phyloP scores from a whole-genome alignment of 2,113 vertebrate genomes.

The Gnathonemus echidnorhynchus region DNA sequence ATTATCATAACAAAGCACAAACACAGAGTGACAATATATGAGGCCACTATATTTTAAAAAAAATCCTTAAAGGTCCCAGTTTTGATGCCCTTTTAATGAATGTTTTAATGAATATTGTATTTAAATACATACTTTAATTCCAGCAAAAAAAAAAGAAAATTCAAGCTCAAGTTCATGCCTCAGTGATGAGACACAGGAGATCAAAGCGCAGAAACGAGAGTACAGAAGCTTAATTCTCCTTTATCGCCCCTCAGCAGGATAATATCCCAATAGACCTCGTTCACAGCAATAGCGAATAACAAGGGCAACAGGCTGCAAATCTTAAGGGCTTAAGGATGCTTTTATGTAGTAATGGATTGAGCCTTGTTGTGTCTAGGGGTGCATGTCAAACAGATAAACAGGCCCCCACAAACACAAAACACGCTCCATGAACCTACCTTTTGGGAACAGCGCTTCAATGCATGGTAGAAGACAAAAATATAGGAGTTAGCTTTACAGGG shows the following conservation, averaged over 20 bases:
- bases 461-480: conserved; percentile 47
- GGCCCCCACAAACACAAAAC: conserved; percentile 46
- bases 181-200: conserved; percentile 7
- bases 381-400: conserved; percentile 33
- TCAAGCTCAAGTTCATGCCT: neutral
- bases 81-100: neutral
- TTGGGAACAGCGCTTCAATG: conserved; percentile 61
- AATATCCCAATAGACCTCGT: neutral
- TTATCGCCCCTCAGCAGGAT: neutral
- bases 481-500: conserved; percentile 19
- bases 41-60: neutral
- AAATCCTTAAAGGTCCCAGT: neutral
- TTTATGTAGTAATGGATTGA: neutral
- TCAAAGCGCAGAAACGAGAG: neutral
- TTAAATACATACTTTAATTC: neutral
- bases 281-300: neutral
- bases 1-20: neutral
- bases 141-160: neutral
- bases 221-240: neutral
- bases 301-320: neutral
- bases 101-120: neutral
- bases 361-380: neutral
- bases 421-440: conserved; percentile 55
- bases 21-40: neutral
- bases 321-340: neutral